Percentiles rank a stretch among this genome's conserved stretches.
Evolutionary conservation across 1,140 invertebrate genomes (phyloP).

Genomic region (Scaptomyza montana): DNA sequence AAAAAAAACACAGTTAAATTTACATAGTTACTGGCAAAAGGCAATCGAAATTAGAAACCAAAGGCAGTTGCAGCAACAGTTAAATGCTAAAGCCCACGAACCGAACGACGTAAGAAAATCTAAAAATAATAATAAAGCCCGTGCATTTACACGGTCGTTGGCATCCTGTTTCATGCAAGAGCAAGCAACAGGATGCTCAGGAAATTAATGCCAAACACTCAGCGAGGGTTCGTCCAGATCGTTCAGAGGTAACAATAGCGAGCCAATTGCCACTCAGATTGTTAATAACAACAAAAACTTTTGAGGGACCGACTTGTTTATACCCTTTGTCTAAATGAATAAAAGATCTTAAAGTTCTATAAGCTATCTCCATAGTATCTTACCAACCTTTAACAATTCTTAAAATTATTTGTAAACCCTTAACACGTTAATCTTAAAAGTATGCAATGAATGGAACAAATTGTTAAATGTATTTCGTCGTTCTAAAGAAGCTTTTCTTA

Average conservation of each 20-base stretch:
- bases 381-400: too few relatives aligned
- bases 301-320: neutral
- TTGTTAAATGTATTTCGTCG: too few relatives aligned
- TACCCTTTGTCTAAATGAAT: too few relatives aligned
- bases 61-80: constrained; percentile 48
- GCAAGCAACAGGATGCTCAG: constrained; percentile 76
- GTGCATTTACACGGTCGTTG: constrained; percentile 73
- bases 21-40: constrained; percentile 44
- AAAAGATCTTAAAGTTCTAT: too few relatives aligned
- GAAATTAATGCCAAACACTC: constrained; percentile 55
- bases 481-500: too few relatives aligned
- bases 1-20: constrained; percentile 47
- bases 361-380: too few relatives aligned
- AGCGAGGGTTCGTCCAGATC: constrained; percentile 25
- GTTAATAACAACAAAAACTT: constrained; percentile 26
- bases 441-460: too few relatives aligned
- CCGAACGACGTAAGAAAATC: neutral
- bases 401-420: too few relatives aligned
- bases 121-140: constrained; percentile 33
- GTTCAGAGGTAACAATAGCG: constrained; percentile 32
- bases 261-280: constrained; percentile 56
- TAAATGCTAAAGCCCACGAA: constrained; percentile 32
- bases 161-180: constrained; percentile 82
- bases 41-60: constrained; percentile 67
- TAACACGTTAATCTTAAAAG: too few relatives aligned